Evolutionary conservation across 2,113 vertebrate genomes (phyloP), one percentile per base, ranked within the genome.

Genomic region (Sciurus niger): DNA sequence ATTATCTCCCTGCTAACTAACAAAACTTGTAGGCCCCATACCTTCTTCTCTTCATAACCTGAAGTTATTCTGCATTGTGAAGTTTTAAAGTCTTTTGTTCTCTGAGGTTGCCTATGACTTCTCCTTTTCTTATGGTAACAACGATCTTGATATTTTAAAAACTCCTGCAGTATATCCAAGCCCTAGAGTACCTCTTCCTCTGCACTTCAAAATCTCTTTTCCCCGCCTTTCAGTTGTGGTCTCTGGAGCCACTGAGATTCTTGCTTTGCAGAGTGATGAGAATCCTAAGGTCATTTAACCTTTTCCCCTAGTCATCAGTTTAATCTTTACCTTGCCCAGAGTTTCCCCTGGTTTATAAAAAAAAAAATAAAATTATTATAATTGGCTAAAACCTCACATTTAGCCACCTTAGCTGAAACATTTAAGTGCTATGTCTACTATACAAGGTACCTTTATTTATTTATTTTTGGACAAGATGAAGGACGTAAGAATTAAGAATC

Each of bases 321-420:
- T 51, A 74, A 70, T 65, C 46, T 43, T 9, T 63, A 85, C 43
- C 87, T 92, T 94, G 67, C 53, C 89, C 70, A 60, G 48, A 83
- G 34, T 51, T 86, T 79, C 28, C n/a, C 11, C 40, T 53, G 46
- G n/a, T 72, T 92, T 97, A 94, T 93, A 72, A 83, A 93, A 34
- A 92, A 84, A 70, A 83, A 93, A 34, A 89, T 28, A 72, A 55
- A 67, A 67, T 76, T 11, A 34, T 55, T 72, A 17, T 84, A 93
- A 77, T 32, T 96, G 18, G 73, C n/a, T 92, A 88, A 97, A 96
- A 85, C 30, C 32, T 94, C 48, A 83, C 20, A 65, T 83, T 95
- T 79, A 95, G 65, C 34, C 60, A 93, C 10, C 32, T 74, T 72
- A 89, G 2, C 0, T 90, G 0, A 90, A 51, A 34, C 4, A 79